Conservation (phyloP, 2,888 invertebrate species). For the Bursaphelenchus okinawaensis region DNA sequence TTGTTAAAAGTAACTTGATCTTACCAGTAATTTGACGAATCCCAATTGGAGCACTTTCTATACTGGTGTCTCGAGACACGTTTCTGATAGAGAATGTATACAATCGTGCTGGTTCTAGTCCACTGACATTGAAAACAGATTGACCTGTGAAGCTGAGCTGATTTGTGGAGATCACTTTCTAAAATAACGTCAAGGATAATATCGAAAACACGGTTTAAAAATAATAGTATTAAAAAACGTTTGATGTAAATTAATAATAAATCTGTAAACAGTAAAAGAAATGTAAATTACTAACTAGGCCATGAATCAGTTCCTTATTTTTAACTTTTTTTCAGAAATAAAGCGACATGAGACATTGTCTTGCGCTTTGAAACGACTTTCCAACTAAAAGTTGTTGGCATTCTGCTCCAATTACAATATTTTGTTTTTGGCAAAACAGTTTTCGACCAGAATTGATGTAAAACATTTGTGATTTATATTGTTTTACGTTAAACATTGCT, state of each 20-base stretch:
- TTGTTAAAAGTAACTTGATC: background rate
- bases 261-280: too few relatives aligned
- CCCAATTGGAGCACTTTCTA: slow-evolving; percentile 37
- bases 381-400: too few relatives aligned
- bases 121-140: slow-evolving; percentile 37
- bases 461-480: too few relatives aligned
- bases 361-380: too few relatives aligned
- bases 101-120: slow-evolving; percentile 40
- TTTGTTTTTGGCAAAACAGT: too few relatives aligned
- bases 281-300: too few relatives aligned
- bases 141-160: slow-evolving; percentile 32
- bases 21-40: slow-evolving; percentile 51
- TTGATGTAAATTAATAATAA: background rate
- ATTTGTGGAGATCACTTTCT: slow-evolving; percentile 28
- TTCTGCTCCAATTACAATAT: too few relatives aligned
- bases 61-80: slow-evolving; percentile 41
- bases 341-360: too few relatives aligned
- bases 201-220: background rate
- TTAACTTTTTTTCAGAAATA: too few relatives aligned
- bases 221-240: background rate
- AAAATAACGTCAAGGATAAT: background rate
- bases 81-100: slow-evolving; percentile 47
- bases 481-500: too few relatives aligned
- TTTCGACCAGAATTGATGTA: too few relatives aligned
- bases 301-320: too few relatives aligned